Evolutionary conservation across 2,797 vertebrate species (phyloP), one percentile per base, ranked within the genome.

Genomic region (Rhinophrynus dorsalis): DNA sequence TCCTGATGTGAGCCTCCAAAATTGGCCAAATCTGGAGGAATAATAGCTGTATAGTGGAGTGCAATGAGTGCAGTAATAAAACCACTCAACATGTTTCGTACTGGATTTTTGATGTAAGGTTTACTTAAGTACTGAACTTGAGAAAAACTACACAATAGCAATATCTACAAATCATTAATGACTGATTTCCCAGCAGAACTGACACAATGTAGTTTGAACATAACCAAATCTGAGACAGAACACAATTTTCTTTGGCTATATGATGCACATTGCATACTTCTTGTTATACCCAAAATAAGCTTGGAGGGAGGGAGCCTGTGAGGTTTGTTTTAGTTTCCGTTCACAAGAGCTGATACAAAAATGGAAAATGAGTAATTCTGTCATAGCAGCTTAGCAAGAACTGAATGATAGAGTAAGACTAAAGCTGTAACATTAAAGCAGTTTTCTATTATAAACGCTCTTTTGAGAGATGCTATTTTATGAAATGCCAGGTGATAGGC

Each of bases 401-500:
- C 38, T 75, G 44, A 1, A 44, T 32, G 74, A 65, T 67, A 80
- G 67, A 68, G 33, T 56, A 70, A 69, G 77, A 68, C 75, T 74
- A 74, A 70, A 74, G 69, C 67, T 76, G 73, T 76, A 57, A 77
- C 79, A 78, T 79, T 76, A 77, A 82, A 81, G 80, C 76, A 74
- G 79, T 81, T 62, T 78, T 81, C 76, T 80, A 81, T 84, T 84
- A 79, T 60, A 70, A 84, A 82, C 77, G 73, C 75, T 78, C 82
- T 72, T 75, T 77, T 27, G 65, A 85, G 78, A 78, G 82, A 80
- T 83, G 77, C 77, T 73, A 20, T 80, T 74, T 79, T 67, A 81
- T 83, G 60, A 81, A 83, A 87, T 83, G 86, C 83, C 86, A 84
- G 84, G 83, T 86, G 82, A 82, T 57, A 81, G 84, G 80, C 82